A percentile compares a stretch with the other conserved stretches of the same genome.
Evolutionary conservation across 2,113 vertebrate genomes (phyloP).

Genomic region (Pitta sordida): DNA sequence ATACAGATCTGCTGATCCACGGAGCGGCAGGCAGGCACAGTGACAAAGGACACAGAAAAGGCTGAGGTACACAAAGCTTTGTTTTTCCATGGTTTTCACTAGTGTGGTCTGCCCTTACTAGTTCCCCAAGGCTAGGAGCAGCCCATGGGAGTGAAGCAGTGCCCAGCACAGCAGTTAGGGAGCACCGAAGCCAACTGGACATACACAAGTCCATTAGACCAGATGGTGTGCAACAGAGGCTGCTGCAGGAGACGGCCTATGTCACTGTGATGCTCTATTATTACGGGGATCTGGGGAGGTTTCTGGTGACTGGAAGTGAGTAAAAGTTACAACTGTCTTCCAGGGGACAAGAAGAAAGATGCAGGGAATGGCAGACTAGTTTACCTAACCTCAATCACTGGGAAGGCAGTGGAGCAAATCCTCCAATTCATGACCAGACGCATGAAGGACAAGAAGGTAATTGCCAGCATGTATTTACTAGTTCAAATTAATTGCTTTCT

Average conservation of each 20-base stretch:
- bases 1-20: rapidly evolving
- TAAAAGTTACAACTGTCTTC: background rate
- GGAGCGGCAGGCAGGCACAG: background rate
- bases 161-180: background rate
- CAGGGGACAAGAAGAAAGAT: background rate
- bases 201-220: background rate
- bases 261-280: too few species aligned
- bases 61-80: background rate
- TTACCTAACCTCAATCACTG: background rate
- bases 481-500: background rate
- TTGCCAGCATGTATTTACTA: background rate
- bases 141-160: background rate
- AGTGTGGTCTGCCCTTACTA: background rate
- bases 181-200: background rate
- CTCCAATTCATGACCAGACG: background rate
- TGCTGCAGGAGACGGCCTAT: background rate
- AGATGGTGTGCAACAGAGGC: background rate
- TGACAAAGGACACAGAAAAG: background rate
- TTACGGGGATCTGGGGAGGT: background rate
- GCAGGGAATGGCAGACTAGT: background rate
- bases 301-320: background rate
- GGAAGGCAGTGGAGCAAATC: background rate
- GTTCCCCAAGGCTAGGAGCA: background rate
- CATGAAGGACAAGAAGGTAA: background rate
- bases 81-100: background rate